Base-by-base conservation (phyloP, 2,797 vertebrate genomes). In the Xiphophorus birchmanni region DNA sequence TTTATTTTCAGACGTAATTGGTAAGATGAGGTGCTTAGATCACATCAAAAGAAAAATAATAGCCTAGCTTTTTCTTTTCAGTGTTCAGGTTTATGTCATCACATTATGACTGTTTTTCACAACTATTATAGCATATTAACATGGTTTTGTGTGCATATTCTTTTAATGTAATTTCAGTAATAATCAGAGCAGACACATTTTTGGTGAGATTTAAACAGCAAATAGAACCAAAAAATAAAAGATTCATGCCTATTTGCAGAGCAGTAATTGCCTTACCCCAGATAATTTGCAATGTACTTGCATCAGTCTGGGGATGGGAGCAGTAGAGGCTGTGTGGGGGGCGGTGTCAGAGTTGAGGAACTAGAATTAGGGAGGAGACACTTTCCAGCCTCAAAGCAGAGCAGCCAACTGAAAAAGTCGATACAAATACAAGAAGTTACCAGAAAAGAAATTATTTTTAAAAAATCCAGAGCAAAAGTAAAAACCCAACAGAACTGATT, bases 231-330 rank as follows among this genome's bases (percentile, higher is more conserved):
- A 47, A 75, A 63, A 23, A 54, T 23, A 52, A 21, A 47, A 29
- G 23, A 29, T 50, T 32, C 29, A 17, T 0, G 50, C 73, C 32
- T 29, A 32, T 29, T 65, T 40, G 42, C 15, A 72, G 60, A 72
- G 40, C 21, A 71, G 32, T 40, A 26, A 3, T 74, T 56, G 80
- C 73, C 63, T 82, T 2, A 56, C 6, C 74, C 82, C 40, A 9
- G 45, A 78, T 15, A n/a, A 9, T 37, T 42, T 80, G 82, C 86
- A 84, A 82, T 78, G 81, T 71, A 80, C 85, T 91, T 92, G 80
- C 89, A 91, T 93, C 91, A 91, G 81, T 85, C 74, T 80, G 90
- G 87, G 83, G 90, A 91, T 80, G 86, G 86, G 80, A 84, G 81
- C 76, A 81, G 54, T 0, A 82, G 74, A 3, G 69, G 23, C 80